Evolutionary conservation across 1,140 invertebrate genomes (phyloP).

Genomic region (Palaemon carinicauda): DNA sequence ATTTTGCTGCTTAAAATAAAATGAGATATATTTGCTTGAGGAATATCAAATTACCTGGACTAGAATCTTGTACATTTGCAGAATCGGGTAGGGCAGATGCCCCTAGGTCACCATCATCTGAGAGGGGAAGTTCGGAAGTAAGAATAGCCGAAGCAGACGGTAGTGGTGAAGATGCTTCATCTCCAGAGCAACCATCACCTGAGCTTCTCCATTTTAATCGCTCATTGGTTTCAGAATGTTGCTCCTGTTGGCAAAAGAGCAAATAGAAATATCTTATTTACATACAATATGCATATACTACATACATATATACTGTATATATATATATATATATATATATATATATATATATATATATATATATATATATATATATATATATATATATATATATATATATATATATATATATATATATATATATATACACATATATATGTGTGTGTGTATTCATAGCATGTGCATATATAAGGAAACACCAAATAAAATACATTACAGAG

Average conservation of each 20-base stretch:
- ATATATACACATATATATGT: no score
- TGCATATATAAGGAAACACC: no score
- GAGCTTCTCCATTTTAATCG: conserved; percentile 37
- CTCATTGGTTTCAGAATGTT: conserved; percentile 45
- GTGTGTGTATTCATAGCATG: no score
- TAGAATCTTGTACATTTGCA: conserved; percentile 38
- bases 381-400: no score
- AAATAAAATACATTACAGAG: no score
- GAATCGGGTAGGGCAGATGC: conserved; percentile 48
- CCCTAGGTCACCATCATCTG: conserved; percentile 43
- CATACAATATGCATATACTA: background rate
- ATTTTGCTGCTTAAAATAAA: no score
- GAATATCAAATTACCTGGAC: conserved; percentile 17
- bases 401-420: no score
- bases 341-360: no score
- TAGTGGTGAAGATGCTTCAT: conserved; percentile 44
- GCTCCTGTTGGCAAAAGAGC: conserved; percentile 12
- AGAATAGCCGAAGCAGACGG: conserved; percentile 8
- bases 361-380: no score
- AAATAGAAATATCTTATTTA: background rate
- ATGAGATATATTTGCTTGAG: background rate
- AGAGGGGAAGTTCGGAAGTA: conserved; percentile 19
- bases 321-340: no score
- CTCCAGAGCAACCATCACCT: conserved; percentile 42
- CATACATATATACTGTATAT: no score